Evolutionary conservation across 2,797 vertebrate genomes (phyloP).

Genomic region (Austrolebias charrua): DNA sequence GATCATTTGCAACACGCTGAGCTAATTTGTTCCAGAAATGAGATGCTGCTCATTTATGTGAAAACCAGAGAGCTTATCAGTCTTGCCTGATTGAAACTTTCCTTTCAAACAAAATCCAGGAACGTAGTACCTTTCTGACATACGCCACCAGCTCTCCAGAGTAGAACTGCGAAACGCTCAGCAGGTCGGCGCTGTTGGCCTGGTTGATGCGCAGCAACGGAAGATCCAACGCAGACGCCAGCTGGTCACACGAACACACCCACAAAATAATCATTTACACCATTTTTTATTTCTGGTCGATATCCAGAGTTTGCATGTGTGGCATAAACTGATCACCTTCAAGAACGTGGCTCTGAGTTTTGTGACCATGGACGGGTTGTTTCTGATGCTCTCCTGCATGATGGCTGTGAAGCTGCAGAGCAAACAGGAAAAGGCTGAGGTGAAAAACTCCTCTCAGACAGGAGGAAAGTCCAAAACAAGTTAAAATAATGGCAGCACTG

Average conservation of each 20-base stretch:
- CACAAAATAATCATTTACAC: slow-evolving; percentile 5
- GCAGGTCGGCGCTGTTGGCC: slow-evolving; percentile 94
- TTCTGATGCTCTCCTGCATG: slow-evolving; percentile 98
- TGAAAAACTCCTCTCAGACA: slow-evolving; percentile 15
- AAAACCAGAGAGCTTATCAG: slow-evolving; percentile 4
- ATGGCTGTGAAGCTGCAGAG: slow-evolving; percentile 90
- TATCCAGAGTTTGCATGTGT: neutral
- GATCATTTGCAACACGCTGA: slow-evolving; percentile 26
- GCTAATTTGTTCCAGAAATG: slow-evolving; percentile 25
- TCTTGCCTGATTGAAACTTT: no score
- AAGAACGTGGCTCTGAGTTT: slow-evolving; percentile 97
- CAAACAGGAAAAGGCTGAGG: slow-evolving; percentile 21
- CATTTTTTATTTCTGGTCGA: neutral
- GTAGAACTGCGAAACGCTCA: slow-evolving; percentile 98
- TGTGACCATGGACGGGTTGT: slow-evolving; percentile 95
- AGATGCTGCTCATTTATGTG: neutral
- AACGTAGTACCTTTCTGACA: slow-evolving; percentile 90
- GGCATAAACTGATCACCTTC: slow-evolving; percentile 80
- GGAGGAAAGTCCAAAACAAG: neutral
- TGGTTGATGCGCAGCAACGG: slow-evolving; percentile 97
- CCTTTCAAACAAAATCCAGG: neutral
- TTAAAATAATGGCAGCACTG: neutral
- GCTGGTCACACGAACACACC: slow-evolving; percentile 70
- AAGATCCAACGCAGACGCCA: slow-evolving; percentile 96
- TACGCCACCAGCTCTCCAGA: slow-evolving; percentile 97